Base-by-base conservation (phyloP, 2,113 vertebrate species). In the Crotophaga sulcirostris region DNA sequence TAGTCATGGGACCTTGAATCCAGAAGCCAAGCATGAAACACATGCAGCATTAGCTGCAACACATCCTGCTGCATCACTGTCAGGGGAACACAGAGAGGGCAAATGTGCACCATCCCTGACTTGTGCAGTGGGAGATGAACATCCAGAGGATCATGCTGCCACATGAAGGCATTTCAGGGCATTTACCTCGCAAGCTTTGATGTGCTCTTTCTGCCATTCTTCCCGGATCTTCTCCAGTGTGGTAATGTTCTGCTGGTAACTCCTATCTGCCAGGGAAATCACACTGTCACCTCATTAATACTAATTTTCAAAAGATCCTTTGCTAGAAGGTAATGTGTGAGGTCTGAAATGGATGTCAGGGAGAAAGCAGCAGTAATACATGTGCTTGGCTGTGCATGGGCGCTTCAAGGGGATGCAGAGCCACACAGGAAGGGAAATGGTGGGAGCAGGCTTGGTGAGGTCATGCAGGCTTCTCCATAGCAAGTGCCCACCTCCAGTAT, bases 181-280 rank as follows among this genome's bases (percentile, higher is more conserved):
- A 19, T 52, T 97, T 97, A 99, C 99, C 98, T 99, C 98, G 0
- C 99, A 99, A 56, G 98, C 97, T 75, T 98, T 98, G 82, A 98
- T 56, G 60, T 99, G 98, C 33, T 99, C 99, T 0, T 97, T 99
- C 94, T 98, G 96, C 99, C 99, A 99, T 13, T 99, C 99, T 26
- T 99, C 98, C n/a, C 98, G 97, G 40, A 98, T 62, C 89, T 98
- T 99, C 47, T 98, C 98, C 90, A 99, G 82, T 0, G 66, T 49
- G 15, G 56, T 95, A 70, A 99, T 52, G 1, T 94, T 99, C 92
- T 97, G 98, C 73, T 98, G 98, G 79, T 99, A 99, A 7, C 92
- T 82, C 76, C 97, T 98, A 96, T 99, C 99, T 99, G 94, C 0
- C 3, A 91, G 25, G 38, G 11, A 92, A 90, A 92, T 17, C 44